These are phyloP conservation scores for Progne subis DNA, from an alignment of 2,113 vertebrate species.

Conservation along the genomic window DNA sequence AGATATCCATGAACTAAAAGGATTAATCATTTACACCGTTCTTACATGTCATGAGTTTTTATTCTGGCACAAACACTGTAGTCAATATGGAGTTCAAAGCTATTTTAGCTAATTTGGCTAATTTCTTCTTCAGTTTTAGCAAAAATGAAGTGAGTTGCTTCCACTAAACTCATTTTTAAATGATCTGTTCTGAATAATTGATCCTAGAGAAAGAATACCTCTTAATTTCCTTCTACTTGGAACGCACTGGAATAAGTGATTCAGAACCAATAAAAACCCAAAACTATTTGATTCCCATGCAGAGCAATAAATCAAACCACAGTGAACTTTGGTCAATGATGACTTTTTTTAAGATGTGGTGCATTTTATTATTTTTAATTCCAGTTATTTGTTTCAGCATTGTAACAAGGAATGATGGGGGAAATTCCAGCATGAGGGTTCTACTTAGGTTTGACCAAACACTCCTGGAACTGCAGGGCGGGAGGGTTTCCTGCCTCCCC, in stretches of 20 bases:
- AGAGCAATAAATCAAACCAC: not conserved
- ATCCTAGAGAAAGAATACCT: constrained; percentile 36
- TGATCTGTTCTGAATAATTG: constrained; percentile 25
- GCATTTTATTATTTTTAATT: not conserved
- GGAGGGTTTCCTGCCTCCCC: not conserved
- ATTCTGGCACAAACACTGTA: constrained; percentile 54
- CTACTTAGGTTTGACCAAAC: not conserved
- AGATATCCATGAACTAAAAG: constrained; percentile 26
- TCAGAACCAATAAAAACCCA: not conserved
- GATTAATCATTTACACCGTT: constrained; percentile 45
- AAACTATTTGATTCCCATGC: not conserved
- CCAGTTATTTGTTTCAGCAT: not conserved
- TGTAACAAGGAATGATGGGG: not conserved
- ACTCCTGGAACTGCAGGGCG: rapidly evolving
- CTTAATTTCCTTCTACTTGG: not conserved
- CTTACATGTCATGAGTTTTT: constrained; percentile 28
- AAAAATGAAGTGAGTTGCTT: constrained; percentile 30
- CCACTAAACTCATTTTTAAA: not conserved
- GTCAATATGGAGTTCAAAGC: constrained; percentile 60
- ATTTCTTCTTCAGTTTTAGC: constrained; percentile 45
- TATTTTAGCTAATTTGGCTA: constrained; percentile 59
- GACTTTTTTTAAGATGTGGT: not conserved
- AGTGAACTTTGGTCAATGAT: not conserved
- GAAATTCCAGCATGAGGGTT: not conserved
- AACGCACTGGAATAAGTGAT: not conserved